These are phyloP conservation scores for Thereva nobilitata DNA, from an alignment of 2,888 invertebrate species.

Conservation along the genomic window DNA sequence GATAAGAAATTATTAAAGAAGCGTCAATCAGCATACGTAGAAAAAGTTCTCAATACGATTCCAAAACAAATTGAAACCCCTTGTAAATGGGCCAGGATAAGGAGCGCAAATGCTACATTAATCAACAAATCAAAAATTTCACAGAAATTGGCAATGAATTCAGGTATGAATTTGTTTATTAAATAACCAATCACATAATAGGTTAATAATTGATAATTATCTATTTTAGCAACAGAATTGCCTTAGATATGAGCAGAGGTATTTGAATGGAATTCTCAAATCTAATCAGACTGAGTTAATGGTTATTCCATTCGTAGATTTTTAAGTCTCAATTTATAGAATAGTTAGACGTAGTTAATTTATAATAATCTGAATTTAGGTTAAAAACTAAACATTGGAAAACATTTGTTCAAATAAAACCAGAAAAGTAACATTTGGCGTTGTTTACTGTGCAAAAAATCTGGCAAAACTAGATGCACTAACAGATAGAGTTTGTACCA, in stretches of 20 bases:
- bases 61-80: neutral
- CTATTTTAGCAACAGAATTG: constrained; percentile 29
- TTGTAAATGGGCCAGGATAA: constrained; percentile 34
- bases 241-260: constrained; percentile 21
- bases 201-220: neutral
- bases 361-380: too few species aligned
- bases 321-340: constrained; percentile 17
- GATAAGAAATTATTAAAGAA: constrained; percentile 31
- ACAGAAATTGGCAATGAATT: constrained; percentile 15
- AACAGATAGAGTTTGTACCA: too few species aligned
- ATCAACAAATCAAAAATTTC: constrained; percentile 38
- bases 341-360: too few species aligned
- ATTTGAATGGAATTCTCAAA: constrained; percentile 32
- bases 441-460: too few species aligned
- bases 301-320: constrained; percentile 30
- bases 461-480: too few species aligned
- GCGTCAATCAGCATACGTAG: neutral
- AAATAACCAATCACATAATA: neutral
- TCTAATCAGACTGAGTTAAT: constrained; percentile 37
- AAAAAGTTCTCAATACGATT: constrained; percentile 3
- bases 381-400: too few species aligned
- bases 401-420: too few species aligned
- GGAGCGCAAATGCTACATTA: constrained; percentile 37
- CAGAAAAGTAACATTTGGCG: too few species aligned
- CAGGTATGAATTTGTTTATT: constrained; percentile 18